Evolutionary conservation across 2,888 invertebrate species (phyloP).

Genomic region (Pollenia amentaria): DNA sequence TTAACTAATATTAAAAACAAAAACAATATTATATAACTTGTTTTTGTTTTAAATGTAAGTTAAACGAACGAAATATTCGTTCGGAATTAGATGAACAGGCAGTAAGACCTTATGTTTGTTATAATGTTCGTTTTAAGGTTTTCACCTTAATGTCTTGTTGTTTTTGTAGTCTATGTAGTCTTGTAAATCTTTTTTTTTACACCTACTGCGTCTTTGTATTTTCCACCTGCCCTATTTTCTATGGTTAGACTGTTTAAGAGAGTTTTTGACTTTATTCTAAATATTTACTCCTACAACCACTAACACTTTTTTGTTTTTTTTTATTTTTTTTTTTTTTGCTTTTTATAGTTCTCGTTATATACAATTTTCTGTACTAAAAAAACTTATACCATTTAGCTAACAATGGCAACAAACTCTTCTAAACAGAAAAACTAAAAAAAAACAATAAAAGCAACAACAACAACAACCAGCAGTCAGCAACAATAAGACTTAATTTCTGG

Average conservation of each 20-base stretch:
- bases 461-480: conserved; percentile 17
- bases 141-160: neutral
- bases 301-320: no score
- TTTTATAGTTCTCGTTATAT: neutral
- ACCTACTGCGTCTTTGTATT: neutral
- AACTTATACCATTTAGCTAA: conserved; percentile 23
- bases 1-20: no score
- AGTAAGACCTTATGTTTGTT: neutral
- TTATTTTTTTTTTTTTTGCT: no score
- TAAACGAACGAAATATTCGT: no score
- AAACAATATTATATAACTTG: no score
- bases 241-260: neutral
- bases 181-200: neutral
- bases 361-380: conserved; percentile 7
- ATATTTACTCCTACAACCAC: conserved; percentile 17
- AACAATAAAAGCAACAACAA: neutral
- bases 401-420: conserved; percentile 35
- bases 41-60: no score
- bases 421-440: neutral
- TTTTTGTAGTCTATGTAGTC: neutral
- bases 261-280: conserved; percentile 39
- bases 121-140: neutral
- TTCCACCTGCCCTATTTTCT: neutral
- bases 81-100: no score
- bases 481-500: conserved; percentile 62